Evolutionary conservation across 1,140 invertebrate species (phyloP), one percentile per base, ranked within the genome.

Genomic region (Lutraria rhynchaena): DNA sequence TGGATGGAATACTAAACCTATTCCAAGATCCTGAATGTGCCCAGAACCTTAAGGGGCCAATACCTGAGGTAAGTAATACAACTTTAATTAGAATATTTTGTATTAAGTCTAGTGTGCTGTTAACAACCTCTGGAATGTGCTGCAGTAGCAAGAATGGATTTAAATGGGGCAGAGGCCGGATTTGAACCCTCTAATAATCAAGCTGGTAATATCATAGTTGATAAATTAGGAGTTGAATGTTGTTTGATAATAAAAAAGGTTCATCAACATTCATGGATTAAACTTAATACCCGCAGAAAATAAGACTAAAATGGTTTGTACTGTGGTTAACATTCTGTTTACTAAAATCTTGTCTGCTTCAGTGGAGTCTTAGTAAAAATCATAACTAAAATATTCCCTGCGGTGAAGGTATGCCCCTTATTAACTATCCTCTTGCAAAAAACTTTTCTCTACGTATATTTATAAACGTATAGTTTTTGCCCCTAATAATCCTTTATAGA

Each of bases 21-120:
- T 60, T 75, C 41, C 71, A 75, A 31, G 57, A 75, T n/a, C 13
- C 17, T 2, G 37, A 75, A 60, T 75, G 71, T 33, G 24, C 55
- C 2, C 55, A 44, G 22, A 31, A 37, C 15, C 19, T 75, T 2
- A 75, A 60, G n/a, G 71, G 71, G 61, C 55, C 55, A 44, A 61
- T 44, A 46, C 51, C 71, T n/a, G 35, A 58, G 57, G 71, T 75
- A 33, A 22, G 19, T 4, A 17, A 46, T 24, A n/a, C n/a, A n/a
- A 49, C 46, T 49, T 49, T 11, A 49, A 13, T 49, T 49, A 11
- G 46, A n/a, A 13, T 13, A 49, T 13, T 49, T 13, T 13, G 46
- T 49, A n/a, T 49, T 49, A 13, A 49, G n/a, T 13, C 11, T n/a
- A 13, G 11, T 11, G n/a, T 49, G 11, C 46, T 49, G n/a, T n/a